Evolutionary conservation across 2,797 vertebrate genomes (phyloP), one percentile per base, ranked within the genome.

Genomic region (Hafferia zeledoni): DNA sequence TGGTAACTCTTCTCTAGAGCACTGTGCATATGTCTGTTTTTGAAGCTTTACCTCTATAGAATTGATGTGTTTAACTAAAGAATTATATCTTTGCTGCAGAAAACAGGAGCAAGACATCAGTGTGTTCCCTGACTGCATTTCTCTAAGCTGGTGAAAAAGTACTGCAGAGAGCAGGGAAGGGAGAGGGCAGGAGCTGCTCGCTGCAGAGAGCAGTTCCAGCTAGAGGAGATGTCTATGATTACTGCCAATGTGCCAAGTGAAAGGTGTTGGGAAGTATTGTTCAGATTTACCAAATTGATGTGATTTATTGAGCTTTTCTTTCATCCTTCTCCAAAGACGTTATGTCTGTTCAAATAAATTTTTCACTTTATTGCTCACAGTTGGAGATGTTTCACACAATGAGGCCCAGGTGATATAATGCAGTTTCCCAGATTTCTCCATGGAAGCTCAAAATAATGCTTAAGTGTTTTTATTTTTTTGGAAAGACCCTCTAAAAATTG

Each of bases 91-190:
- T 86, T 82, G 59, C 83, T 87, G 81, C 82, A 74, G 68, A 93
- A 94, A 93, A 83, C 94, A 93, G 87, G 80, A 96, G 90, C 89
- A 88, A 95, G 90, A 68, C 69, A 94, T 86, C 94, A 89, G 69
- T 79, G 11, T 69, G 47, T 83, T 94, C 65, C 6, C 47, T 68
- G 77, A 39, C 65, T 88, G 57, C 35, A 6, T 86, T 88, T 69
- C 50, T 70, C 72, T 72, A 65, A 50, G 91, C 43, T 71, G 55
- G 50, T 50, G 57, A 68, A 83, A 69, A 83, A 47, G 68, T 19
- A 20, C 61, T 46, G 63, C 78, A 61, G 80, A 84, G n/a, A 75
- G 43, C 50, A 44, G 27, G 28, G 53, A 77, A 41, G 87, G 64
- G 63, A 85, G 68, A 68, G 49, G n/a, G 68, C 16, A 49, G 61